Evolutionary conservation across 2,113 vertebrate species (phyloP).

Genomic region (Crocuta crocuta): DNA sequence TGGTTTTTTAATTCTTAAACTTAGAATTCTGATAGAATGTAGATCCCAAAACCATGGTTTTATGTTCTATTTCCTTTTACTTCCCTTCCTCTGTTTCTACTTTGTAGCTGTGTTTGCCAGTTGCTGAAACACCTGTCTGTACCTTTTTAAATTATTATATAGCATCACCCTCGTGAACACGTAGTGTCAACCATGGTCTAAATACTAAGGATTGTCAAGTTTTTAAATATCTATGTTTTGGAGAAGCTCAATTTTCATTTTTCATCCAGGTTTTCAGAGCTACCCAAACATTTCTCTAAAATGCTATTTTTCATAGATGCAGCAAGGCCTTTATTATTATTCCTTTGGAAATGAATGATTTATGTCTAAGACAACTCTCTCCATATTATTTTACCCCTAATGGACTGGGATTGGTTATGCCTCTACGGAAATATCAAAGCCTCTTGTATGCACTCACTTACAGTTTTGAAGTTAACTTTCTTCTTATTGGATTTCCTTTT

Average conservation of each 20-base stretch:
- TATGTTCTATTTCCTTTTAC: neutral
- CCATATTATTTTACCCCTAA: conserved; percentile 46
- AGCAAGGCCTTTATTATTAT: neutral
- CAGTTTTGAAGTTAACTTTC: conserved; percentile 73
- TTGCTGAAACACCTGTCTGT: neutral
- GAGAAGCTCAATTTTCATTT: neutral
- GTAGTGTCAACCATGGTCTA: neutral
- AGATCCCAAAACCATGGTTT: neutral
- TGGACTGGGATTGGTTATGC: conserved; percentile 32
- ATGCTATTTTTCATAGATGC: conserved; percentile 37
- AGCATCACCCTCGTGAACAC: neutral
- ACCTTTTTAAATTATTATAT: neutral
- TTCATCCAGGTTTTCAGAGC: conserved; percentile 15
- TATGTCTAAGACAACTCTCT: conserved; percentile 58
- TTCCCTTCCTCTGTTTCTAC: neutral
- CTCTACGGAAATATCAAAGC: conserved; percentile 66
- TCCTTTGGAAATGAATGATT: conserved; percentile 61
- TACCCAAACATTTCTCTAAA: conserved; percentile 48
- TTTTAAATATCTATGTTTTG: conserved; percentile 40
- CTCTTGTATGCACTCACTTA: conserved; percentile 69
- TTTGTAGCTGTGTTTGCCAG: neutral
- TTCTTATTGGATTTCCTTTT: conserved; percentile 80
- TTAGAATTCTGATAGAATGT: neutral
- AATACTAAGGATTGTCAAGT: neutral
- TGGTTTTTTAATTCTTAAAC: neutral